phyloP scores from a whole-genome alignment of 2,888 invertebrate genomes.

The Mantis religiosa region DNA sequence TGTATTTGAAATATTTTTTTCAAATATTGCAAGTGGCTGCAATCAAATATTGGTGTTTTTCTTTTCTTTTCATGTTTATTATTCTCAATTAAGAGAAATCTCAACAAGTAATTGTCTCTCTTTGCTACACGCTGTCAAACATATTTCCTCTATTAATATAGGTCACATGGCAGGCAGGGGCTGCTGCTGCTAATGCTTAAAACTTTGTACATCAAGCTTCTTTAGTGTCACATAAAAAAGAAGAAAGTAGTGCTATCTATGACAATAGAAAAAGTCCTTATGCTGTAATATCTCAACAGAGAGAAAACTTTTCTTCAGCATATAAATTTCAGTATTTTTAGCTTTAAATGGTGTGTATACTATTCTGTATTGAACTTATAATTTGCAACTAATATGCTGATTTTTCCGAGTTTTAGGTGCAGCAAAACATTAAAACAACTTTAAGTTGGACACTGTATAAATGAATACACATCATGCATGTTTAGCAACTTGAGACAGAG shows the following conservation, averaged over 20 bases:
- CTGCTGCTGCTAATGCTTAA: constrained; percentile 19
- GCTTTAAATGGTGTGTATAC: not conserved
- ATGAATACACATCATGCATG: not conserved
- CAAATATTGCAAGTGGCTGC: not conserved
- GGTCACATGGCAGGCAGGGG: constrained; percentile 19
- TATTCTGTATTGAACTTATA: not conserved
- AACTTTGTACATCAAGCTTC: not conserved
- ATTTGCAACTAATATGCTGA: not conserved
- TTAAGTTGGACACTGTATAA: not conserved
- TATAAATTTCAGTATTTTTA: not conserved
- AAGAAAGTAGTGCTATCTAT: not conserved
- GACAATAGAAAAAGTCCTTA: not conserved
- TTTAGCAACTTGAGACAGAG: not conserved
- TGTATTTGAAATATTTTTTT: not conserved
- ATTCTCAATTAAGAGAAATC: not conserved
- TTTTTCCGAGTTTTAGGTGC: not conserved
- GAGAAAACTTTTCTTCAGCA: not conserved
- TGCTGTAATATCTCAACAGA: not conserved
- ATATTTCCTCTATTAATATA: not conserved
- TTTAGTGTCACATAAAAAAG: not conserved
- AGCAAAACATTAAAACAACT: not conserved
- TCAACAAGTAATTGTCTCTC: not conserved
- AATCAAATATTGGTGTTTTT: not conserved
- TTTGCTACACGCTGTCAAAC: not conserved
- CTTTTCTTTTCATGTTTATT: not conserved